Conservation (phyloP, 2,797 vertebrate genomes). For the Valencia hispanica region DNA sequence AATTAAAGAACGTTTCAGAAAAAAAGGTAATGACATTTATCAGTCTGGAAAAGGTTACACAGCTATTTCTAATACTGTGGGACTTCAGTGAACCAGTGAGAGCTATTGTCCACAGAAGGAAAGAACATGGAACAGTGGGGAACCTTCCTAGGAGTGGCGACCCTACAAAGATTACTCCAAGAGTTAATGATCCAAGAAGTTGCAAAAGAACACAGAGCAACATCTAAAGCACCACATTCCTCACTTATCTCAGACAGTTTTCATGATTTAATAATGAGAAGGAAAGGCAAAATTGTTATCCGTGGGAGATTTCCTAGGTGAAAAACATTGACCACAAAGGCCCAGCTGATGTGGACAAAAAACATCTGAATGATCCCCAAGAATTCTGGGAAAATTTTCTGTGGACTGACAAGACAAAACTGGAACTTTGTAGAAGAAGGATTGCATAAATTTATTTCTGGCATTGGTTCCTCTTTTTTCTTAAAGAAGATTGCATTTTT, state of each 20-base stretch:
- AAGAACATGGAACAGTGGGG: too few species aligned
- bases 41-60: neutral
- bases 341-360: too few species aligned
- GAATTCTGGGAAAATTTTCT: neutral
- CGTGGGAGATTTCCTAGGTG: neutral
- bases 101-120: too few species aligned
- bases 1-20: neutral
- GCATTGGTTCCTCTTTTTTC: too few species aligned
- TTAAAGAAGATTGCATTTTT: too few species aligned
- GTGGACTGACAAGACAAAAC: neutral
- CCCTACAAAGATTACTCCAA: too few species aligned
- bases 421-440: neutral
- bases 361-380: neutral
- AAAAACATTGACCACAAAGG: neutral
- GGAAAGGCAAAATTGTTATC: neutral
- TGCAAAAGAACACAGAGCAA: too few species aligned
- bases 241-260: neutral
- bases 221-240: too few species aligned
- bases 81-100: too few species aligned
- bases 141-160: too few species aligned
- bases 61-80: too few species aligned
- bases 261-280: neutral
- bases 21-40: neutral
- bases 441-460: neutral
- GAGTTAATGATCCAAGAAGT: too few species aligned